These are phyloP conservation scores for Listrodromus nycthemerus DNA, from an alignment of 2,888 invertebrate species.

Conservation along the genomic window DNA sequence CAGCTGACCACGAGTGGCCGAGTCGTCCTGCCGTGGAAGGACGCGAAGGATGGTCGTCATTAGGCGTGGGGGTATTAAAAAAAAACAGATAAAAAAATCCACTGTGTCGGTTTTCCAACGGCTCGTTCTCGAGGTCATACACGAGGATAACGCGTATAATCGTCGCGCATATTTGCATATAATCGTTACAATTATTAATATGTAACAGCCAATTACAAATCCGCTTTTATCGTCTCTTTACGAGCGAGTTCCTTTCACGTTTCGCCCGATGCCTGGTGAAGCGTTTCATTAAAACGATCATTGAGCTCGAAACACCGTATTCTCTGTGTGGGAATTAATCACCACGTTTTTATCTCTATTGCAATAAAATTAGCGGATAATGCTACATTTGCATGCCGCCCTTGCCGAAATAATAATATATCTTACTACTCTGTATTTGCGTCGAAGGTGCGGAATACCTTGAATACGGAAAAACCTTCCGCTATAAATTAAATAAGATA, in stretches of 20 bases:
- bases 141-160: conserved; percentile 6
- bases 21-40: conserved; percentile 13
- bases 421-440: background rate
- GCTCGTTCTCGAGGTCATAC: conserved; percentile 38
- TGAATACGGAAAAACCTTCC: conserved; percentile 29
- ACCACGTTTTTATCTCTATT: no score
- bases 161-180: conserved; percentile 10
- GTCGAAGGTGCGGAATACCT: background rate
- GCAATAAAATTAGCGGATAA: background rate
- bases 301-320: background rate
- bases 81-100: background rate
- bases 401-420: background rate
- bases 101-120: conserved; percentile 6
- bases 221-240: conserved; percentile 34
- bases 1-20: background rate
- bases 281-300: conserved; percentile 7
- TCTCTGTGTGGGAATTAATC: background rate
- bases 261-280: conserved; percentile 1
- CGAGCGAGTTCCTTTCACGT: conserved; percentile 36
- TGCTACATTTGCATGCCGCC: background rate
- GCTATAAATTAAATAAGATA: conserved; percentile 10
- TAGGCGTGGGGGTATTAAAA: conserved; percentile 3
- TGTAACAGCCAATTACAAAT: background rate
- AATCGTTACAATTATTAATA: conserved; percentile 33
- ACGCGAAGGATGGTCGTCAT: conserved; percentile 11